Evolutionary conservation across 2,113 vertebrate species (phyloP).

Genomic region (cattle (Bos taurus)): ARS-UCD2.0 NC_037337.1:47181501-47182000

Average conservation of each 20-base stretch:
- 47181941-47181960: too few species aligned
- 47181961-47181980: not conserved
- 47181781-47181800: constrained; percentile 1
- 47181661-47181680: not conserved
- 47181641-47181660: not conserved
- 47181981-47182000: rapidly evolving
- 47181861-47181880: not conserved
- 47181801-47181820: not conserved
- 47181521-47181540: not conserved
- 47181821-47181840: not conserved
- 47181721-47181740: not conserved
- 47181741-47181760: not conserved
- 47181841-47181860: not conserved
- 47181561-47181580: not conserved
- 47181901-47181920: not conserved
- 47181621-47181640: rapidly evolving
- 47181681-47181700: not conserved
- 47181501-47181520: not conserved
- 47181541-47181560: not conserved
- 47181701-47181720: not conserved
- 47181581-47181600: not conserved
- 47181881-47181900: not conserved
- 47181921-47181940: not conserved
- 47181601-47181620: rapidly evolving
- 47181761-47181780: constrained; percentile 37